A percentile compares a stretch with the other conserved stretches of the same genome.
Evolutionary conservation across 2,113 vertebrate species (phyloP).

Genomic region (Tenrec ecaudatus): DNA sequence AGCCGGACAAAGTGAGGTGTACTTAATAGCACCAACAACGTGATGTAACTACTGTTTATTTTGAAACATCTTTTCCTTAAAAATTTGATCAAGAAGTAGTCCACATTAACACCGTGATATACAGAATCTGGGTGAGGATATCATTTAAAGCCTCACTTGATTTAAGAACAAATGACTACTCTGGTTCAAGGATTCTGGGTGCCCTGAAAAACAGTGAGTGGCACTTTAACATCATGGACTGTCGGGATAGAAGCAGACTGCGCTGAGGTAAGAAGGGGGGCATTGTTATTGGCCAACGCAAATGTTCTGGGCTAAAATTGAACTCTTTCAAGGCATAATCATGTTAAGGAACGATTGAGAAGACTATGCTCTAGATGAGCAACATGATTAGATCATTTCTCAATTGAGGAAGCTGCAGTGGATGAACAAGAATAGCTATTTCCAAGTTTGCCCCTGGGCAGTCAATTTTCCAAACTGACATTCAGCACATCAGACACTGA

Average conservation of each 20-base stretch:
- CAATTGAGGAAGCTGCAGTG: not conserved
- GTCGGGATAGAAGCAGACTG: not conserved
- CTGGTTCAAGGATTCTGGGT: not conserved
- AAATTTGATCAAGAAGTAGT: slow-evolving; percentile 11
- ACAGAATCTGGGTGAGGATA: not conserved
- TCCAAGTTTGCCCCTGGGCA: slow-evolving; percentile 51
- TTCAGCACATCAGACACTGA: slow-evolving; percentile 18
- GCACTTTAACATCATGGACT: not conserved
- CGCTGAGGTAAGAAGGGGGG: not conserved
- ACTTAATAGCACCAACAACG: too few species aligned
- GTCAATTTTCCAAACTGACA: not conserved
- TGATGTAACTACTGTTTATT: not conserved
- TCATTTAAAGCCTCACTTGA: not conserved
- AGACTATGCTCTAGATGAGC: not conserved
- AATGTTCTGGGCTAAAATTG: not conserved
- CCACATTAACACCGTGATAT: not conserved
- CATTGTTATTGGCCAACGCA: not conserved
- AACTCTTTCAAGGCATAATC: not conserved
- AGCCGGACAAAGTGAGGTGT: too few species aligned
- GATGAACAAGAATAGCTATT: slow-evolving; percentile 3
- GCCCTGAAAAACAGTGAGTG: not conserved
- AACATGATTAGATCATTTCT: slow-evolving; percentile 30
- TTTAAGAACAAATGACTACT: slow-evolving; percentile 39
- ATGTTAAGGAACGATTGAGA: slow-evolving; percentile 10
- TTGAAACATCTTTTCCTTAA: not conserved